Conservation (phyloP, 2,888 invertebrate species). For the Pinctada fucata region DNA sequence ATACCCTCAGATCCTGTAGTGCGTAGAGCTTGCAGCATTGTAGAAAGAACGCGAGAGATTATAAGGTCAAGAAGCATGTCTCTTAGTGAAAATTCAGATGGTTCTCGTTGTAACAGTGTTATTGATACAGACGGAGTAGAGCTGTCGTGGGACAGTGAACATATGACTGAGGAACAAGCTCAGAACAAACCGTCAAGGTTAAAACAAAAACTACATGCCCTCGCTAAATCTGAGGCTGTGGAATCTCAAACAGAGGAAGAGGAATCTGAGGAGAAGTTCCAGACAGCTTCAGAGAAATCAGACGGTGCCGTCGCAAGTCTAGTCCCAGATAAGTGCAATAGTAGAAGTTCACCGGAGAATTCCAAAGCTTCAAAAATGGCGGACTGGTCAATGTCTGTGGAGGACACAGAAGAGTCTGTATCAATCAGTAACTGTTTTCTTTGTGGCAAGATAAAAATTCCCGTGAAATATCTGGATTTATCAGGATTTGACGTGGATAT, state of each 20-base stretch:
- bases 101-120: constrained; percentile 18
- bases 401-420: background rate
- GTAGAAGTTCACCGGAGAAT: background rate
- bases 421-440: background rate
- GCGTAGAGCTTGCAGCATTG: constrained; percentile 37
- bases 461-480: background rate
- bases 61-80: constrained; percentile 46
- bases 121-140: constrained; percentile 51
- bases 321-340: background rate
- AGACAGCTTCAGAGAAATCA: background rate
- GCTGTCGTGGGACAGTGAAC: constrained; percentile 61
- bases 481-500: background rate
- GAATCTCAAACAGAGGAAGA: constrained; percentile 1
- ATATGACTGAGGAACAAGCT: constrained; percentile 7
- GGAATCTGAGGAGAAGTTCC: background rate
- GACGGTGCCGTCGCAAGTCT: background rate
- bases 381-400: background rate
- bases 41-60: constrained; percentile 46
- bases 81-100: constrained; percentile 24
- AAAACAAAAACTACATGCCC: background rate
- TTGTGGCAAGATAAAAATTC: constrained; percentile 1
- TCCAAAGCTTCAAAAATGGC: background rate
- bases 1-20: constrained; percentile 36
- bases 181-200: background rate
- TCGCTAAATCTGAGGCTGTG: background rate